Evolutionary conservation across 2,113 vertebrate species (phyloP), one percentile per base, ranked within the genome.

Genomic region (Tupaia tana): DNA sequence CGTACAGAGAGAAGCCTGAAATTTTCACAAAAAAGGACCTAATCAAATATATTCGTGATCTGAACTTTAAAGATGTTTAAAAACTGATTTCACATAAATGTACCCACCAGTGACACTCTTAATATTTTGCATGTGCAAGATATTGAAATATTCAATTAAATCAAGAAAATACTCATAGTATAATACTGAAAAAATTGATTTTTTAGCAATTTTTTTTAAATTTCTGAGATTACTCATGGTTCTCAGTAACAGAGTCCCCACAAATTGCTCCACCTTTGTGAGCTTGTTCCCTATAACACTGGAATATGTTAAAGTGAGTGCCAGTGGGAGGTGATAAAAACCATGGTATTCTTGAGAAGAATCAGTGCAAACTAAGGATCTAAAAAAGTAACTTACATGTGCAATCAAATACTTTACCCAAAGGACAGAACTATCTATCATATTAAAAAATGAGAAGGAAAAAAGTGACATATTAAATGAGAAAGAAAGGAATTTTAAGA

Each of bases 321-420:
- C n/a, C 1, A 27, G 22, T 83, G 63, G 77, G 29, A 93, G 71
- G 77, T 84, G 86, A 87, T 43, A 73, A 89, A 93, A 93, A 29
- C 77, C 63, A 80, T 54, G 63, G 34, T 2, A 90, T 84, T 85
- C 89, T 56, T 93, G 54, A 87, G 25, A 94, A 56, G 63, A 94
- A 89, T 75, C 86, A 86, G 59, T 95, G 22, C 56, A 90, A 91
- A 89, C 3, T 74, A 70, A 83, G 84, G 59, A 83, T 94, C 80
- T 95, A 87, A 91, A 95, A 95, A 95, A 59, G 84, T 81, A 91
- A 89, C 67, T 91, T 92, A 91, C 94, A 96, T 96, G 87, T 79
- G 95, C 92, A 90, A 70, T 95, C 77, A 89, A 95, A 89, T 91
- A 78, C 58, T 86, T 94, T 95, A 97, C 83, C n/a, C 75, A 91